A percentile compares a stretch with the other conserved stretches of the same genome.
phyloP scores from a whole-genome alignment of 2,113 vertebrate genomes.

The Oryzias melastigma region DNA sequence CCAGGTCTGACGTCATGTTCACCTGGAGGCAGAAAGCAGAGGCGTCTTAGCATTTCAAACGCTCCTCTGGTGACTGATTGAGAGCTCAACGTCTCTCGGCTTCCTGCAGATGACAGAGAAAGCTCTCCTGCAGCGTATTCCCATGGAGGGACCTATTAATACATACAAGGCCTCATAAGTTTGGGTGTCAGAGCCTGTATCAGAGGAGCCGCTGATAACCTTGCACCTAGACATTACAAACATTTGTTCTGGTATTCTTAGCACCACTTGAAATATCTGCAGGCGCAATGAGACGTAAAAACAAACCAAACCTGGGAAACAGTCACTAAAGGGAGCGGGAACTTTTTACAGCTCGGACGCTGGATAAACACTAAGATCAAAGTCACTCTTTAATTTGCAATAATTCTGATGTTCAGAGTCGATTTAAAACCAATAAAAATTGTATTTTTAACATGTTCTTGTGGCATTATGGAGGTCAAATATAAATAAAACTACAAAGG shows the following conservation, averaged over 20 bases:
- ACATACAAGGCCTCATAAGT: conserved; percentile 54
- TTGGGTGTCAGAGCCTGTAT: conserved; percentile 45
- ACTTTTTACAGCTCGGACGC: too few relatives aligned
- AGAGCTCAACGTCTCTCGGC: conserved; percentile 5
- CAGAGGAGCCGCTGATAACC: conserved; percentile 59
- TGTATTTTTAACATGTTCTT: too few relatives aligned
- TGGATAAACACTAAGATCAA: too few relatives aligned
- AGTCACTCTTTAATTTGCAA: not conserved
- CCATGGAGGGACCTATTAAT: conserved; percentile 52
- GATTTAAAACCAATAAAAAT: too few relatives aligned
- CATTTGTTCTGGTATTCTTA: conserved; percentile 72
- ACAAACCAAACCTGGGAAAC: conserved; percentile 56
- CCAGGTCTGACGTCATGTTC: conserved; percentile 95
- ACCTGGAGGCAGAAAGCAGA: conserved; percentile 78
- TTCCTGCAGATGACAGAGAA: conserved; percentile 25
- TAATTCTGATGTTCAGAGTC: conserved; percentile 4
- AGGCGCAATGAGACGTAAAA: conserved; percentile 61
- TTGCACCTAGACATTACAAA: conserved; percentile 69
- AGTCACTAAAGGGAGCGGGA: conserved; percentile 24
- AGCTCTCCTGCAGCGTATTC: conserved; percentile 25
- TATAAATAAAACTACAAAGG: too few relatives aligned
- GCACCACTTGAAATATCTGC: conserved; percentile 55
- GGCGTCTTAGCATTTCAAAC: conserved; percentile 16
- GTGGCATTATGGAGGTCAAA: too few relatives aligned
- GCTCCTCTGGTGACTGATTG: conserved; percentile 2